Percentiles rank a stretch among this genome's conserved stretches.
phyloP scores from a whole-genome alignment of 1,140 invertebrate species.

The Micrasema longulum region DNA sequence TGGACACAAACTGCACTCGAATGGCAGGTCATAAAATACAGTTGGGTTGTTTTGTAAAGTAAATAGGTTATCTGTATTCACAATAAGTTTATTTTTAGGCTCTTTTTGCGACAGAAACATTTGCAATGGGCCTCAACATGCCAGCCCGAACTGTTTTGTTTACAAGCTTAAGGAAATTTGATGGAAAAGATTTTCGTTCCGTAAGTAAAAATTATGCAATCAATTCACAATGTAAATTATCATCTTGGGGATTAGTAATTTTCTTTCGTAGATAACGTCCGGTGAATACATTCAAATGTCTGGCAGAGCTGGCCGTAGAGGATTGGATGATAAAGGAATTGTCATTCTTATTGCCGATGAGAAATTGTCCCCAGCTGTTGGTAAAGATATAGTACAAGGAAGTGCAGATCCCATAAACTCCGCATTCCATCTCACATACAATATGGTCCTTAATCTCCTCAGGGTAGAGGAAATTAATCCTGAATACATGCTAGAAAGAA shows the following conservation, averaged over 20 bases:
- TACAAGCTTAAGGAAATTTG: slow-evolving; percentile 95
- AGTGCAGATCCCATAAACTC: slow-evolving; percentile 97
- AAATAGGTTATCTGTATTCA: too few species aligned
- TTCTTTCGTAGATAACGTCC: slow-evolving; percentile 80
- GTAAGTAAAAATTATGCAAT: slow-evolving; percentile 65
- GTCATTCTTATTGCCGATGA: slow-evolving; percentile 99
- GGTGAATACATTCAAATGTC: slow-evolving; percentile 99
- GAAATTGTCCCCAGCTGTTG: slow-evolving; percentile 89
- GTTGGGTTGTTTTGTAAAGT: too few species aligned
- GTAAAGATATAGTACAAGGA: slow-evolving; percentile 91
- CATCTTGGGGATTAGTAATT: too few species aligned
- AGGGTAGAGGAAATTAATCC: slow-evolving; percentile 99
- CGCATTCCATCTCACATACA: slow-evolving; percentile 99
- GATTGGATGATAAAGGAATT: slow-evolving; percentile 97
- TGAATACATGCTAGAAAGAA: slow-evolving; percentile 98
- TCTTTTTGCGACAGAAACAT: slow-evolving; percentile 99
- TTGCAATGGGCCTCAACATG: slow-evolving; percentile 99
- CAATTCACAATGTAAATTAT: background rate
- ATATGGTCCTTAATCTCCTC: slow-evolving; percentile 98
- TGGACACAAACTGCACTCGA: too few species aligned
- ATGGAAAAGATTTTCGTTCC: slow-evolving; percentile 96
- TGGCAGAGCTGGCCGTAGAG: slow-evolving; percentile 95
- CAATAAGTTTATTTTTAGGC: too few species aligned
- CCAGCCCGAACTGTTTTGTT: slow-evolving; percentile 98
- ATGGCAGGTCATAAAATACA: too few species aligned